phyloP scores from a whole-genome alignment of 2,888 invertebrate species.

The Carpatolechia fugitivella region DNA sequence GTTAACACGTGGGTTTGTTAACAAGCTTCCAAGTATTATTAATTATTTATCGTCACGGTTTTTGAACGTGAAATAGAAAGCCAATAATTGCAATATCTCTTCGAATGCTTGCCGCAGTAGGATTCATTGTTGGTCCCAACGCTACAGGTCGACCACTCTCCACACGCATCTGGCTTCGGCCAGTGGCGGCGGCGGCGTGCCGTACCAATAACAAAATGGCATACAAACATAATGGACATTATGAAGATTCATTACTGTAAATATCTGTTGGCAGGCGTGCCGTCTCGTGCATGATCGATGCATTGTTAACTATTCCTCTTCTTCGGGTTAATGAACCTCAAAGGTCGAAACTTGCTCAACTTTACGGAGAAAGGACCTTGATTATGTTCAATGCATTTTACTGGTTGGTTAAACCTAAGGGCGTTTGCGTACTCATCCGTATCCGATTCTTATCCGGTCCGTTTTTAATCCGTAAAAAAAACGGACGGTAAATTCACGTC shows the following conservation, averaged over 20 bases:
- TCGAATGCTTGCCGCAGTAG: constrained; percentile 30
- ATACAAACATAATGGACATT: constrained; percentile 32
- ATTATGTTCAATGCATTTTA: constrained; percentile 8
- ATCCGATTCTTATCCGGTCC: no score
- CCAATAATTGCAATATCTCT: constrained; percentile 42
- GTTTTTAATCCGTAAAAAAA: no score
- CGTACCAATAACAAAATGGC: constrained; percentile 21
- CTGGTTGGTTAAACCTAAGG: constrained; percentile 4
- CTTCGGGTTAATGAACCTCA: constrained; percentile 20
- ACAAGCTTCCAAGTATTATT: constrained; percentile 16
- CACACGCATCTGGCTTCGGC: constrained; percentile 11
- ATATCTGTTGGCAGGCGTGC: constrained; percentile 28
- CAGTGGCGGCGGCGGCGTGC: constrained; percentile 5
- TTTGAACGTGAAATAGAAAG: constrained; percentile 62
- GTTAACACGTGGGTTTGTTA: constrained; percentile 11
- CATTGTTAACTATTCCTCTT: constrained; percentile 18
- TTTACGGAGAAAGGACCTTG: constrained; percentile 1
- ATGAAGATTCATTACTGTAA: constrained; percentile 30
- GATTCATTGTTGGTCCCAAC: constrained; percentile 28
- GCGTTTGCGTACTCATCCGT: no score
- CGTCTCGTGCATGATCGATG: constrained; percentile 26
- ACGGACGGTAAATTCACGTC: no score
- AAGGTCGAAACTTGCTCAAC: constrained; percentile 12
- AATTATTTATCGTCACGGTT: constrained; percentile 44
- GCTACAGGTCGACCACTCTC: background rate